These are phyloP conservation scores for Thelaira solivaga DNA, from an alignment of 2,888 invertebrate genomes.

Conservation along the genomic window DNA sequence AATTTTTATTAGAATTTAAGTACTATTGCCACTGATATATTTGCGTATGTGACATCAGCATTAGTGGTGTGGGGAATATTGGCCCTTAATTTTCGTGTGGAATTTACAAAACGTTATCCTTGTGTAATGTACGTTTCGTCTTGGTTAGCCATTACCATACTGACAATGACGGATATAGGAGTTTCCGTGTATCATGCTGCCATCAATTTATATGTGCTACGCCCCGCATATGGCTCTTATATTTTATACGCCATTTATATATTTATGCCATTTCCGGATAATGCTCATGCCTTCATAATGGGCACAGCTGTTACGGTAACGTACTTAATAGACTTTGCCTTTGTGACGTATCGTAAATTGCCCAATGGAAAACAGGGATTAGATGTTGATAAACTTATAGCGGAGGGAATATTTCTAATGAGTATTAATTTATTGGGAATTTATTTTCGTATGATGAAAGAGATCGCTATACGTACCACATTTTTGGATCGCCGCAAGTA, in stretches of 20 bases:
- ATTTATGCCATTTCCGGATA: conserved; percentile 88
- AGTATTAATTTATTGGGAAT: conserved; percentile 90
- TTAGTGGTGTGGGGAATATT: conserved; percentile 74
- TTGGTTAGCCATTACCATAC: conserved; percentile 77
- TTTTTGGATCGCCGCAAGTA: conserved; percentile 92
- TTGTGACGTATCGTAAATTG: conserved; percentile 78
- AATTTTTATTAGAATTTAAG: conserved; percentile 66
- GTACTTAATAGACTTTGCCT: conserved; percentile 81
- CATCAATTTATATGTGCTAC: conserved; percentile 78
- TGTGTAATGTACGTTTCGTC: conserved; percentile 77
- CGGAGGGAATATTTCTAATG: conserved; percentile 80
- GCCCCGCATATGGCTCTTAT: conserved; percentile 85
- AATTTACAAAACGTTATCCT: conserved; percentile 73
- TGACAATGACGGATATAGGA: conserved; percentile 81
- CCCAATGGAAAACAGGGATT: conserved; percentile 70
- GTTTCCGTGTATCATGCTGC: conserved; percentile 82
- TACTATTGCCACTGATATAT: conserved; percentile 73
- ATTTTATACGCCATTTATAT: conserved; percentile 88
- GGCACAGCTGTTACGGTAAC: conserved; percentile 83
- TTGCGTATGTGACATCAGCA: conserved; percentile 71
- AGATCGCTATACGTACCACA: conserved; percentile 90
- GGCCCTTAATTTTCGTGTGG: conserved; percentile 73
- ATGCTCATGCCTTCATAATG: conserved; percentile 83
- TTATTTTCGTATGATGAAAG: conserved; percentile 92
- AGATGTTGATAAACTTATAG: conserved; percentile 77